Base-by-base conservation (phyloP, 2,888 invertebrate genomes). In the Pilophorus perplexus region DNA sequence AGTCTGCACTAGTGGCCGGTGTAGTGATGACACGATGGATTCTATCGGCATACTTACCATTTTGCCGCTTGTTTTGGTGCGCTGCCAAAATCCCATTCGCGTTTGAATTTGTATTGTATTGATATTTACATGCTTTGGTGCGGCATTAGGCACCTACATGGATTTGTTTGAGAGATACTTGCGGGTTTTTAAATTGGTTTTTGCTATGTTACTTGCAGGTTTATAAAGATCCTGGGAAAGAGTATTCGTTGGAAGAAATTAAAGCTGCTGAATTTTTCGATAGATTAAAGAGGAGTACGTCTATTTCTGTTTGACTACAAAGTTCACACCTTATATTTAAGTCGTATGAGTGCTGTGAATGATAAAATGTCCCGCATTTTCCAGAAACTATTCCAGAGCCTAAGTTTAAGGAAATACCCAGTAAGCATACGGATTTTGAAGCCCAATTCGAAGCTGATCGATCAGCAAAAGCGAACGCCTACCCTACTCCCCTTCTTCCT, bases 221-320 rank as follows among this genome's bases (percentile, higher is more conserved):
- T 5, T 64, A 64, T 16, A 37, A 23, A 38, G 64, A 64, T 20
- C 25, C 33, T 6, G 46, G 46, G n/a, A 50, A 50, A 52, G 81
- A 81, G 72, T 78, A 78, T 69, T 77, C 77, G 22, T 77, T 81
- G 69, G 81, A 81, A 73, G 80, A 81, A 72, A 69, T 81, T 5
- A 72, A 78, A 50, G 70, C 71, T 50, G 72, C 68, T 16, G 46
- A 62, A 1, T 71, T 69, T 14, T 64, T 50, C 10, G 64, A 50
- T 28, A 62, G 28, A 25, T 8, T 27, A 2, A 46, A 33, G 14
- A 33, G 22, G 23, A 62, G 33, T 46, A 59, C 18, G 55, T 33
- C 22, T 16, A 18, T 42, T 42, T 33, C n/a, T n/a, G n/a, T n/a
- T n/a, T n/a, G n/a, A n/a, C n/a, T n/a, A n/a, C n/a, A n/a, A n/a